Evolutionary conservation across 2,113 vertebrate species (phyloP), one percentile per base, ranked within the genome.

Genomic region (Plestiodon gilberti): DNA sequence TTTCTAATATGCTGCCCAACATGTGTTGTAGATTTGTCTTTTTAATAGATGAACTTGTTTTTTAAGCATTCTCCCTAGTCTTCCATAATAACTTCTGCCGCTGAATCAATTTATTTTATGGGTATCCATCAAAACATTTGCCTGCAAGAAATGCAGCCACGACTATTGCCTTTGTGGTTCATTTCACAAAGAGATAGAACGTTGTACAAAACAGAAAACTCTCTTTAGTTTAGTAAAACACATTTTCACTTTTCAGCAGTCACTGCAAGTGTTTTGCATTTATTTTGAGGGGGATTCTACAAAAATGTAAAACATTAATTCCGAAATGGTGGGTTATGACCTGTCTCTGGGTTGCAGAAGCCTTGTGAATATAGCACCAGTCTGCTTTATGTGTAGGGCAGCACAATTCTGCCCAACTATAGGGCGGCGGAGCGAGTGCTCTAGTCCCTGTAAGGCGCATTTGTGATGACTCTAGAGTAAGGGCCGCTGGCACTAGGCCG

Each of bases 111-210:
- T 86, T 79, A 40, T 55, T 62, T 67, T 84, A 71, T 83, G 84
- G 55, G 43, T 78, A n/a, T 79, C 61, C 89, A 76, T 90, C 84
- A 82, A 82, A 61, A 64, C 35, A 81, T 77, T 85, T 89, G 83
- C 89, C 83, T 86, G 67, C 35, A 55, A 82, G 83, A 77, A 82
- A 73, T 86, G 61, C 73, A 73, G 35, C 25, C 57, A 38, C 4
- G 11, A 61, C 67, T 67, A 35, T 81, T 85, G 73, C 30, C 83
- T 85, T 22, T 86, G 73, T 67, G 79, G 55, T 87, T 83, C 82
- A 78, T n/a, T 90, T 65, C 85, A 75, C 71, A 15, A 82, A 55
- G 40, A 52, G 89, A 82, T 73, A 79, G 73, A 65, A 8, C 62
- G 55, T 75, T 62, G 35, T 38, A 83, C 40, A 15, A 30, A 76